Conservation (phyloP, 1,140 invertebrate species). For the Oncopeltus fasciatus region DNA sequence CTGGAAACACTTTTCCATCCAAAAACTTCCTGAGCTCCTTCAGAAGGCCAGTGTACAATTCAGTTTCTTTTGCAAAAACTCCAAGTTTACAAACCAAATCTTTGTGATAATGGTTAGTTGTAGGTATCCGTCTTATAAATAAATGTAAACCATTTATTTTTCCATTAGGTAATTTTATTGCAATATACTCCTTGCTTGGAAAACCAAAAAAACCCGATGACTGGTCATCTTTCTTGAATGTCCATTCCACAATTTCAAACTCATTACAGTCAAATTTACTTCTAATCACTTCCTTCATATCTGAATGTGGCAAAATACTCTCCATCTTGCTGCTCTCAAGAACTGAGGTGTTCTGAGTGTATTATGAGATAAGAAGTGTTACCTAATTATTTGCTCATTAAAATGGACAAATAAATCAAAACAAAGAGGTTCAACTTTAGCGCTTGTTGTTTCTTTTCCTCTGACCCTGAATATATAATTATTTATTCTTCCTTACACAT, state of each 20-base stretch:
- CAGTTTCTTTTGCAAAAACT: constrained; percentile 5
- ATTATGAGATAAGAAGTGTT: too few relatives aligned
- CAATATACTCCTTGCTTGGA: constrained; percentile 1
- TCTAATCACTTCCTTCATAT: not conserved
- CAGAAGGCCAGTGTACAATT: not conserved
- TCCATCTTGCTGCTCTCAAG: too few relatives aligned
- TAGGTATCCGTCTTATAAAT: not conserved
- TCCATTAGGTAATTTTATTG: not conserved
- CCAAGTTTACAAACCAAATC: not conserved
- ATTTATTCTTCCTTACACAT: too few relatives aligned
- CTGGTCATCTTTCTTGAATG: not conserved
- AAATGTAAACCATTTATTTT: not conserved
- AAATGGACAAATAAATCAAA: too few relatives aligned
- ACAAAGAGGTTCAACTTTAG: too few relatives aligned
- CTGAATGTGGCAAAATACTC: not conserved
- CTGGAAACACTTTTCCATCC: constrained; percentile 7
- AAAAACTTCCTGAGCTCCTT: not conserved
- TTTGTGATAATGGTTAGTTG: not conserved
- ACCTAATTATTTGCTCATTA: too few relatives aligned
- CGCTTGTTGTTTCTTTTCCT: too few relatives aligned
- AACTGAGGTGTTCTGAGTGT: too few relatives aligned
- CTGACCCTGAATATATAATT: too few relatives aligned
- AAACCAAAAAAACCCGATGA: constrained; percentile 1
- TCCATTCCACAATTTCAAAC: constrained; percentile 1
- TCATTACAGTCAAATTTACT: not conserved